These are phyloP conservation scores for Cassiopea xamachana DNA, from an alignment of 30 jellyfish, hydroid and myxozoan genomes.

Conservation along the genomic window DNA sequence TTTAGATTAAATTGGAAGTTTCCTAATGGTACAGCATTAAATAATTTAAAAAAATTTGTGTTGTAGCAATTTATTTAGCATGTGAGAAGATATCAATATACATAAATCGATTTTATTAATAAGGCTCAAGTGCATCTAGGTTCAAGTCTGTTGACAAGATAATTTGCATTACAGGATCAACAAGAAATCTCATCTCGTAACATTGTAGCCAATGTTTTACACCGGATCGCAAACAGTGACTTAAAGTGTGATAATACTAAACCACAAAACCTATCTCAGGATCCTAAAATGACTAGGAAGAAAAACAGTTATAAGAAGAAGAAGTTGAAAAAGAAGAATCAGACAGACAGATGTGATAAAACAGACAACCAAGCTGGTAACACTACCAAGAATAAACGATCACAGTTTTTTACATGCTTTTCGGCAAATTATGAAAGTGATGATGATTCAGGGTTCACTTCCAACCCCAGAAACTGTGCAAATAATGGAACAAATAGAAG, in stretches of 20 bases:
- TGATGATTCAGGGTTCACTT: too few relatives aligned
- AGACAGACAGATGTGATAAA: neutral
- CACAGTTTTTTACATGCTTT: too few relatives aligned
- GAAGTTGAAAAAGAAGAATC: neutral
- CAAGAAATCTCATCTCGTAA: neutral
- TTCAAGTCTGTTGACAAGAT: neutral
- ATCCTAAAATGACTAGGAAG: neutral
- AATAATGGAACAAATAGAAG: too few relatives aligned
- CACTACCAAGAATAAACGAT: too few relatives aligned
- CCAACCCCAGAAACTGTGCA: too few relatives aligned
- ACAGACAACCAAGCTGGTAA: too few relatives aligned
- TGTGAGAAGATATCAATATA: too few relatives aligned
- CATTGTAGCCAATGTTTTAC: neutral
- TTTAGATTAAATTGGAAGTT: neutral
- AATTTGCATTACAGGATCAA: neutral
- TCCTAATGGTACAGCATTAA: neutral
- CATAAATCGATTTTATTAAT: too few relatives aligned
- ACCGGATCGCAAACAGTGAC: neutral
- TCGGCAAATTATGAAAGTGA: too few relatives aligned
- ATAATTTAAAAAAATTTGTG: too few relatives aligned
- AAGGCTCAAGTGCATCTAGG: neutral
- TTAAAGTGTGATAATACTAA: neutral
- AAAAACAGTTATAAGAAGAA: neutral
- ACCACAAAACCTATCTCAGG: neutral
- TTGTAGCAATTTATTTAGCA: too few relatives aligned